Base-by-base conservation (phyloP, 92 coral and sea anemone genomes). In the Zoanthus sociatus region DNA sequence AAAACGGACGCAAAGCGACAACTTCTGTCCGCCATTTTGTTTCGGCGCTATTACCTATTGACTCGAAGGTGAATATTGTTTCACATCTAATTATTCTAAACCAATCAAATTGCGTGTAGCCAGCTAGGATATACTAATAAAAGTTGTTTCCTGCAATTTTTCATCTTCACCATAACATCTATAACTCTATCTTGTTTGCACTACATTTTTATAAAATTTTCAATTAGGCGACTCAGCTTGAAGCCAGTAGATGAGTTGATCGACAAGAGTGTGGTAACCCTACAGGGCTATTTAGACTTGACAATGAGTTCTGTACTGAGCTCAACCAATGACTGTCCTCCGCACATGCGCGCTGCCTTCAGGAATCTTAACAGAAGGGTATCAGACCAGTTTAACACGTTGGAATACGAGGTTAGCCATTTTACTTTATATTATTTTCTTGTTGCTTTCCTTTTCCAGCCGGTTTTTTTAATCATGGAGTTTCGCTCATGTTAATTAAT, bases 281-380 rank as follows among this genome's bases (percentile, higher is more conserved):
- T 96, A 30, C 86, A 92, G 1, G 90, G 93, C 45, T 95, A 97
- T 86, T 86, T 97, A 79, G 93, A 93, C 71, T 78, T 90, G 7
- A 92, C 94, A 86, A 92, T 97, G 95, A 78, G 87, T 16, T 75
- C 98, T 33, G 92, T 95, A 20, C 86, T 95, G 68, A 89, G 71
- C 45, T 97, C 98, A 11, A 78, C 90, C 47, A 86, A 86, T 14
- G 92, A 86, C 12, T 95, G 98, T 58, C 98, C 99, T 2, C 78
- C 86, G n/a, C 91, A 90, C 79, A 92, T 97, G 97, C 90, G 95
- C 20, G 89, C 88, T 10, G 98, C 95, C 64, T 96, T 96, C 89
- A 88, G 94, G 78, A 96, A 96, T 79, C 92, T 97, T 78, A 92
- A 95, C 66, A 83, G 85, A 58, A 84, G 95, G 48, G 94, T 93